Base-by-base conservation (phyloP, 2,888 invertebrate genomes). In the Cerastoderma edule region DNA sequence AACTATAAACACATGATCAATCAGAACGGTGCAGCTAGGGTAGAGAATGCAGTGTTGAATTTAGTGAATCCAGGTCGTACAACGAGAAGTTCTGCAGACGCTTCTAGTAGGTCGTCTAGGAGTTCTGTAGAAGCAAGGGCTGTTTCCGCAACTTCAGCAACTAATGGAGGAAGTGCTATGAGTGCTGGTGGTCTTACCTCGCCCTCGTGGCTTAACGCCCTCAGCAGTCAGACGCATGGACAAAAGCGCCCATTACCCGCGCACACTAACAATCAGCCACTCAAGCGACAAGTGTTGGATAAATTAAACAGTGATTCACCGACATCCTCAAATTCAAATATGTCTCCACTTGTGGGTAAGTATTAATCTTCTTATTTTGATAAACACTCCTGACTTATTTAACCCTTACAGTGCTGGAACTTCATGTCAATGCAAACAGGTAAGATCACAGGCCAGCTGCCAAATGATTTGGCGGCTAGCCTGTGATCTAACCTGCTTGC, bases 301-400 rank as follows among this genome's bases (percentile, higher is more conserved):
- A 77, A 81, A 57, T 22, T 67, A 5, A 39, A n/a, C n/a, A 39
- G 54, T 2, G 75, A 70, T 39, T 81, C 81, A 28, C 81, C 81
- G 22, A 53, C 71, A 35, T 75, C 80, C 16, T 80, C 80, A 24
- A 80, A 76, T 46, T 81, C 81, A 28, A 81, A 78, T 53, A 78
- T 78, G 78, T 81, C 81, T 39, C 81, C 81, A 10, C 63, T 81
- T 35, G 81, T 81, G 32, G 81, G 81, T 81, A 67, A 71, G 81
- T 73, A 46, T 53, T 2, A 30, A 16, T 10, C 10, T 44, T n/a
- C n/a, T n/a, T n/a, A n/a, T n/a, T n/a, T n/a, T n/a, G n/a, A n/a
- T n/a, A n/a, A n/a, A n/a, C n/a, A n/a, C n/a, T n/a, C n/a, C n/a
- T n/a, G n/a, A n/a, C n/a, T n/a, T n/a, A n/a, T n/a, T n/a, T n/a